Evolutionary conservation across 2,113 vertebrate species (phyloP).

Genomic region (Pleuronectes platessa): DNA sequence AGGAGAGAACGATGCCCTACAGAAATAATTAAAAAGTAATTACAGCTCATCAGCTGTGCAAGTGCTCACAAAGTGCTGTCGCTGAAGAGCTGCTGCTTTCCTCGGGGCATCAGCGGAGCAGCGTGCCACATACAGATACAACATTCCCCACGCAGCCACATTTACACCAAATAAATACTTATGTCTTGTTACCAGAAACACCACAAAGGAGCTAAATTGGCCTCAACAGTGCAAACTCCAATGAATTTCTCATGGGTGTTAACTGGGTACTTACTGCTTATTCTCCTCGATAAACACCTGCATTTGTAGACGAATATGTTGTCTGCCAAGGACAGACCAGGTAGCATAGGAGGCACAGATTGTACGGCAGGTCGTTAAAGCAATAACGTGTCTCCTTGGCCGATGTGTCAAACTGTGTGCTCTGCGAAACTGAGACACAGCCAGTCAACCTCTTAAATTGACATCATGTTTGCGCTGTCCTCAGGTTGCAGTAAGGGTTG

Average conservation of each 20-base stretch:
- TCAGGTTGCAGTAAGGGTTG: conserved; percentile 32
- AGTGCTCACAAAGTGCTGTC: conserved; percentile 81
- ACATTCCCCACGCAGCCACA: conserved; percentile 21
- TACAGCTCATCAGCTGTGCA: conserved; percentile 81
- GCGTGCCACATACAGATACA: conserved; percentile 24
- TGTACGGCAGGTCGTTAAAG: conserved; percentile 65
- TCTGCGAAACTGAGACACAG: conserved; percentile 22
- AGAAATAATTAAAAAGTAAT: conserved; percentile 85
- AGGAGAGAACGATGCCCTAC: conserved; percentile 75
- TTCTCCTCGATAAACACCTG: conserved; percentile 52
- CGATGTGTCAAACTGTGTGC: conserved; percentile 39
- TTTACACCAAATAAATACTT: conserved; percentile 33
- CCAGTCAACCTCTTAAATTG: conserved; percentile 55
- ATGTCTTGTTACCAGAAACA: conserved; percentile 30
- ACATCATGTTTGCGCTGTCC: conserved; percentile 62
- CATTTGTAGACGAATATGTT: conserved; percentile 39
- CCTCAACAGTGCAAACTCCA: conserved; percentile 5
- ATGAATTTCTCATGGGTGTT: conserved; percentile 7
- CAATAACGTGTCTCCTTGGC: conserved; percentile 56
- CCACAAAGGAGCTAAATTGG: conserved; percentile 5
- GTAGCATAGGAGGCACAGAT: conserved; percentile 11
- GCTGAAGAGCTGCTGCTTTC: conserved; percentile 66
- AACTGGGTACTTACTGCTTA: not conserved
- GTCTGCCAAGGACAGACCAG: conserved; percentile 53
- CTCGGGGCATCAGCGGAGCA: conserved; percentile 52